phyloP scores from a whole-genome alignment of 2,888 invertebrate species.

The Dexiosoma caninum region DNA sequence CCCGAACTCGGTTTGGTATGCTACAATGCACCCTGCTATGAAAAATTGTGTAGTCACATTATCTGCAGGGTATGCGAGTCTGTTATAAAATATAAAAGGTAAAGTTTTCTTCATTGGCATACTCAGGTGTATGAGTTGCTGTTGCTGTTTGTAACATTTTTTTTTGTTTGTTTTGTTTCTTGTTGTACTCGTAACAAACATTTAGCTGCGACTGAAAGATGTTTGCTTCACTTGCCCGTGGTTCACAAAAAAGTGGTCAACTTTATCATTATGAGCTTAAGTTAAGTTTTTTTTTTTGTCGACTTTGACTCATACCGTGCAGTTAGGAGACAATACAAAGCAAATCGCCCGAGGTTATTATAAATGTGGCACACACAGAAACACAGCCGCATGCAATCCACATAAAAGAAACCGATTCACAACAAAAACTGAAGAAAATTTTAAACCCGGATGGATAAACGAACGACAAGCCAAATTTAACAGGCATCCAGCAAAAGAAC shows the following conservation, averaged over 20 bases:
- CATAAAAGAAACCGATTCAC: conserved; percentile 29
- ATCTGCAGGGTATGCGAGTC: neutral
- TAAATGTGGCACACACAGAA: conserved; percentile 20
- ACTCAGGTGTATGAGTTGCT: conserved; percentile 21
- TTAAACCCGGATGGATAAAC: conserved; percentile 35
- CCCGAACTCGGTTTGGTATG: too few species aligned
- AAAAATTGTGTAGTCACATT: too few species aligned
- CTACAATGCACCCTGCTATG: too few species aligned
- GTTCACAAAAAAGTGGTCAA: conserved; percentile 19
- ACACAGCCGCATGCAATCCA: conserved; percentile 3
- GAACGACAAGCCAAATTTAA: conserved; percentile 24
- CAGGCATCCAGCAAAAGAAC: conserved; percentile 40
- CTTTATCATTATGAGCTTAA: conserved; percentile 36
- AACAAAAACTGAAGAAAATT: neutral
- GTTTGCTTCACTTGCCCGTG: conserved; percentile 10
- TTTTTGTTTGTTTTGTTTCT: neutral
- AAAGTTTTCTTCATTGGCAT: conserved; percentile 17
- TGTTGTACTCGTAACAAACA: conserved; percentile 27
- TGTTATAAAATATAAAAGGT: conserved; percentile 6
- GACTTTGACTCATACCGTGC: neutral
- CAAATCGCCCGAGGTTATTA: conserved; percentile 48
- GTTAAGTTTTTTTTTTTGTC: neutral
- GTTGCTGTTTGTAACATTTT: conserved; percentile 6
- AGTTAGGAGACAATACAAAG: conserved; percentile 19
- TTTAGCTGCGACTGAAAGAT: conserved; percentile 13